phyloP scores from a whole-genome alignment of 2,113 vertebrate genomes.

The Salvator merianae region DNA sequence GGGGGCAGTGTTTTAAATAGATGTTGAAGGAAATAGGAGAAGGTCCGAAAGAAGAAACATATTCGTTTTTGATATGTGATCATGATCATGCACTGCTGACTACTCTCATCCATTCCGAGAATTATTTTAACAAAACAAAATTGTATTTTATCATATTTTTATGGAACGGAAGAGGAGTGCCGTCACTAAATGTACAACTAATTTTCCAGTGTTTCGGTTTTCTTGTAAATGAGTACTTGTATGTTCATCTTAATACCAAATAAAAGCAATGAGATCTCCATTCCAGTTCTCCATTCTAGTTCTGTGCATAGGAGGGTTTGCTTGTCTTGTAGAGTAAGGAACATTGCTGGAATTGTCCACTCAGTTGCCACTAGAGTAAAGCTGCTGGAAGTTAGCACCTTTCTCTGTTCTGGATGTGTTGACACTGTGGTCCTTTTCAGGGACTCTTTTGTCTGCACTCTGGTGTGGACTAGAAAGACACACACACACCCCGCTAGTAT shows the following conservation, averaged over 20 bases:
- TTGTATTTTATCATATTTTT: slow-evolving; percentile 57
- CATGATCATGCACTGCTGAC: slow-evolving; percentile 41
- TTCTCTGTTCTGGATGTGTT: too few relatives aligned
- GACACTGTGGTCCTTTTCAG: too few relatives aligned
- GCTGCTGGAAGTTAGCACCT: too few relatives aligned
- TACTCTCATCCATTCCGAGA: slow-evolving; percentile 62
- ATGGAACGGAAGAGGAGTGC: slow-evolving; percentile 56
- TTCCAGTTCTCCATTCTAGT: slow-evolving; percentile 50
- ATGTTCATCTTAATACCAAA: slow-evolving; percentile 67
- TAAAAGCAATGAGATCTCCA: slow-evolving; percentile 64
- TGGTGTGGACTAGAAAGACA: too few relatives aligned
- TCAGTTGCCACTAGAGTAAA: too few relatives aligned
- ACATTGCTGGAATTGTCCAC: neutral
- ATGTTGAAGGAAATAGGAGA: slow-evolving; percentile 36
- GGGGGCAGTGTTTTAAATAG: slow-evolving; percentile 35
- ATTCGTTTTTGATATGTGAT: slow-evolving; percentile 31
- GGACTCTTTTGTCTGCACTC: too few relatives aligned
- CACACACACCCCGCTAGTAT: too few relatives aligned
- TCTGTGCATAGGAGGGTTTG: slow-evolving; percentile 32
- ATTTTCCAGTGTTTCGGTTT: slow-evolving; percentile 46
- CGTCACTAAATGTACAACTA: slow-evolving; percentile 58
- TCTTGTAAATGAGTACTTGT: slow-evolving; percentile 64
- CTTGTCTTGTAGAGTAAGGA: neutral
- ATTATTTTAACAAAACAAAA: slow-evolving; percentile 40
- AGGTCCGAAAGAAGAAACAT: neutral